phyloP scores from a whole-genome alignment of 2,888 invertebrate genomes.

The Diogma glabrata region DNA sequence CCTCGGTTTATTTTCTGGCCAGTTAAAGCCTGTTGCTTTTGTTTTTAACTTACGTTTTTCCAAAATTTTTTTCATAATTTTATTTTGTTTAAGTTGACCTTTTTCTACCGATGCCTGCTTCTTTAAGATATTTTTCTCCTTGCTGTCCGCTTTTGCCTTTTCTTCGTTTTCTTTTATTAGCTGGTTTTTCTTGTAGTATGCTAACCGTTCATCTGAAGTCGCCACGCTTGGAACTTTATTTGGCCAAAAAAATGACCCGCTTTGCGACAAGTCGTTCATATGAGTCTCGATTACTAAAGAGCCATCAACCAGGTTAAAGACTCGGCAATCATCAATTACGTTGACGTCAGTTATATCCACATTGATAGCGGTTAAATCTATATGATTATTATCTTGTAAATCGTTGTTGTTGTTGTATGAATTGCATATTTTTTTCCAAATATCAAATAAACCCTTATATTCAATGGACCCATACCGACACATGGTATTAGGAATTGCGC shows the following conservation, averaged over 20 bases:
- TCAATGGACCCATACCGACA: background rate
- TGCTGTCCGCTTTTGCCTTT: background rate
- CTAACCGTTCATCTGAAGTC: background rate
- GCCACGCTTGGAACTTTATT: background rate
- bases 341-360: too few relatives aligned
- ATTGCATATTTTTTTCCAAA: background rate
- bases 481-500: too few relatives aligned
- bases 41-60: background rate
- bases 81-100: too few relatives aligned
- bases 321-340: too few relatives aligned
- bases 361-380: too few relatives aligned
- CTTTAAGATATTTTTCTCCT: too few relatives aligned
- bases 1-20: background rate
- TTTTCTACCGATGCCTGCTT: background rate
- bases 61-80: too few relatives aligned
- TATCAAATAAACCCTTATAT: slow-evolving; percentile 3
- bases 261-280: too few relatives aligned
- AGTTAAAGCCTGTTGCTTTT: background rate
- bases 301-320: too few relatives aligned
- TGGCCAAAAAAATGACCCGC: background rate
- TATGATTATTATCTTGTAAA: background rate
- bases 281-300: too few relatives aligned
- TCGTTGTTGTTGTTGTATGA: background rate
- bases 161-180: background rate
- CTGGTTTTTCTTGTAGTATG: background rate